Conservation (phyloP, 2,888 invertebrate species). For the Erannis defoliaria region DNA sequence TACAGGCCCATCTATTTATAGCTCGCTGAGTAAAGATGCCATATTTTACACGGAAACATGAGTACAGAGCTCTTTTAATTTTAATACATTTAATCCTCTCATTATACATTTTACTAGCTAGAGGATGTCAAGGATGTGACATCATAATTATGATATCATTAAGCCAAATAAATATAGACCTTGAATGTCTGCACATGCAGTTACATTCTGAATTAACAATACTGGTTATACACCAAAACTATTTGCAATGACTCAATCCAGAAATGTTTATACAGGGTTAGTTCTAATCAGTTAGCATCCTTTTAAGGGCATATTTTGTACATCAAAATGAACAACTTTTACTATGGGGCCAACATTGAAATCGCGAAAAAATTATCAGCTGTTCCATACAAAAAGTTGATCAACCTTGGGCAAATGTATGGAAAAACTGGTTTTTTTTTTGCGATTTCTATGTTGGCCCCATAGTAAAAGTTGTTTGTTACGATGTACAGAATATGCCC, state of each 20-base stretch:
- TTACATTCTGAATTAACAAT: conserved; percentile 1
- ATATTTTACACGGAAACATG: conserved; percentile 7
- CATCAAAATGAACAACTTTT: no score
- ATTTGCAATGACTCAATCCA: neutral
- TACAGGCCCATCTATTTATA: conserved; percentile 30
- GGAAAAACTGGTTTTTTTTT: no score
- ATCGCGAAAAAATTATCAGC: no score
- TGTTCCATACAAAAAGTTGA: no score
- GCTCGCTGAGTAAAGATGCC: conserved; percentile 11
- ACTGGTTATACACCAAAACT: conserved; percentile 1
- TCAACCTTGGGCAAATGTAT: no score
- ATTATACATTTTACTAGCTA: neutral
- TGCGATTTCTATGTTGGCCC: no score
- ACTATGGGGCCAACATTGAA: no score
- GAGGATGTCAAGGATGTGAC: conserved; percentile 11
- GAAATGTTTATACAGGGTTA: no score
- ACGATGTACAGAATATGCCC: no score
- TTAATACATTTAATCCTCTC: neutral
- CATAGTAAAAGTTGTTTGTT: no score
- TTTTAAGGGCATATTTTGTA: no score
- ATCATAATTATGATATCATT: conserved; percentile 10
- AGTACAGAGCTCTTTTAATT: neutral
- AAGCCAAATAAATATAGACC: conserved; percentile 7
- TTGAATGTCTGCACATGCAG: conserved; percentile 19
- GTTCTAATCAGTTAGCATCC: no score